Evolutionary conservation across 2,888 invertebrate genomes (phyloP), one percentile per base, ranked within the genome.

Genomic region (Metopia argyrocephala): DNA sequence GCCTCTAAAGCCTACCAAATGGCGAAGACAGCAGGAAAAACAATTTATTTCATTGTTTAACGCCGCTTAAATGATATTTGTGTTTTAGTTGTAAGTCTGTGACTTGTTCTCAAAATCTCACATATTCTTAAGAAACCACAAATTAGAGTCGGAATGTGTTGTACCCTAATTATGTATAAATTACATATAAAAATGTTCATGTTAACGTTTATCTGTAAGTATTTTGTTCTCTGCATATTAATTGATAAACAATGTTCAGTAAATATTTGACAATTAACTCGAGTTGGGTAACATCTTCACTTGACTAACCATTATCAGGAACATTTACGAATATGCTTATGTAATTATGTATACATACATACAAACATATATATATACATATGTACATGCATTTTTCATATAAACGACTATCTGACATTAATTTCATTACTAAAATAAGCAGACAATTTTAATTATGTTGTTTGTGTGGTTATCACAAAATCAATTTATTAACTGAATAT

Each of bases 241-340:
- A 86, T 86, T 86, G 86, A 85, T 85, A 85, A 86, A 86, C 85
- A 86, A 83, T 84, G 85, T 83, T 82, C 79, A 80, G 79, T 85
- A 86, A 86, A 86, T 86, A 86, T 86, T 86, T 86, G 85, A 85
- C 86, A 86, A 86, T 86, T 86, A 86, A 84, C 79, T 83, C 74
- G 82, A 84, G 82, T 66, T 71, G 76, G 68, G 62, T 64, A 75
- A 56, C 57, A 66, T 68, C 69, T 68, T 75, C 56, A 62, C 54
- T 73, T 62, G 71, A 61, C 52, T 68, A 68, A 68, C 68, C 73
- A 59, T 65, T 4, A 61, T 21, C 27, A 65, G 54, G 20, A 48
- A 52, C 38, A 38, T 0, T n/a, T n/a, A n/a, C n/a, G n/a, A 54
- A 27, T 64, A 15, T 65, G 18, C 57, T 50, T 25, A 38, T 18